A percentile compares a stretch with the other conserved stretches of the same genome.
phyloP scores from a whole-genome alignment of 2,888 invertebrate species.

The Cantharis nigra region DNA sequence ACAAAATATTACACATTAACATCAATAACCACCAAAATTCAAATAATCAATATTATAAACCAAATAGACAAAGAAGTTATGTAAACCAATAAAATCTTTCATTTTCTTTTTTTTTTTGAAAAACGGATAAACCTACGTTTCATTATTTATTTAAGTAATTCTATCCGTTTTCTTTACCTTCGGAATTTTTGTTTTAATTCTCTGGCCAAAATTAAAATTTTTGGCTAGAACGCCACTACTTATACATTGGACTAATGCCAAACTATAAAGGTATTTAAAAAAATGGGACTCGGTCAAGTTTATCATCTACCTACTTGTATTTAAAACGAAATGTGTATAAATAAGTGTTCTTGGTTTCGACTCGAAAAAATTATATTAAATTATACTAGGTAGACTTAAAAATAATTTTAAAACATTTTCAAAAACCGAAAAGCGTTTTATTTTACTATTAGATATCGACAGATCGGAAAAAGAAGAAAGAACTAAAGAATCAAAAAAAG shows the following conservation, averaged over 20 bases:
- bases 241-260: background rate
- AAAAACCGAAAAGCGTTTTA: no score
- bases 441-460: no score
- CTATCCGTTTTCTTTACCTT: background rate
- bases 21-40: background rate
- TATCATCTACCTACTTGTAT: constrained; percentile 1
- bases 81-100: background rate
- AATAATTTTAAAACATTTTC: background rate
- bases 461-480: no score
- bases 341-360: background rate
- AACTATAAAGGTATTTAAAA: background rate
- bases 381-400: background rate
- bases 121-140: background rate
- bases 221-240: background rate
- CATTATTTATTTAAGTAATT: background rate
- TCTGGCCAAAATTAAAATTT: background rate
- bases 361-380: background rate
- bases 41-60: background rate
- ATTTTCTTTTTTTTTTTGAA: background rate
- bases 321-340: background rate
- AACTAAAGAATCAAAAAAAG: no score
- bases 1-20: background rate
- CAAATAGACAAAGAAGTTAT: background rate
- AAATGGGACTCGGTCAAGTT: constrained; percentile 1
- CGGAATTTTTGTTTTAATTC: background rate